Evolutionary conservation across 2,113 vertebrate species (phyloP).

Genomic region (Mystacornis crossleyi): DNA sequence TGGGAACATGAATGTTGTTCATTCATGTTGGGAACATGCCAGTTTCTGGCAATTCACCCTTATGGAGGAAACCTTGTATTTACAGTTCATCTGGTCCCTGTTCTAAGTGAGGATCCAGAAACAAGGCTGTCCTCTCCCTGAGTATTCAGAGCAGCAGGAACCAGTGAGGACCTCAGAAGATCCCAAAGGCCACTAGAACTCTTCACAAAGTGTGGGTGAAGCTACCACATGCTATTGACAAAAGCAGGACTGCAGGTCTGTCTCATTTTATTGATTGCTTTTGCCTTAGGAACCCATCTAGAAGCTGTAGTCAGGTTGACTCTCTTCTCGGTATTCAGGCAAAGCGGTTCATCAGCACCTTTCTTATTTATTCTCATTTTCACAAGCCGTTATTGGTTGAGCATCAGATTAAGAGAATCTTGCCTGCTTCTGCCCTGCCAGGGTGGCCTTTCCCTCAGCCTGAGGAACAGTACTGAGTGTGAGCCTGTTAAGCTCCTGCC

Average conservation of each 20-base stretch:
- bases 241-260: neutral
- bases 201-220: accelerated
- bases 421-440: neutral
- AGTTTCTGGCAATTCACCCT: neutral
- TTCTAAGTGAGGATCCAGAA: neutral
- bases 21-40: no score
- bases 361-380: neutral
- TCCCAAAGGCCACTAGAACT: neutral
- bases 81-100: neutral
- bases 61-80: neutral
- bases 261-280: neutral
- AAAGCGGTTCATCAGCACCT: neutral
- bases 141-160: neutral
- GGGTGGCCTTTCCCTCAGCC: neutral
- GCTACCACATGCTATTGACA: neutral
- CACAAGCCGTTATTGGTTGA: neutral
- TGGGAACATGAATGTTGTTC: neutral
- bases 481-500: neutral
- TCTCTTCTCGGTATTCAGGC: neutral
- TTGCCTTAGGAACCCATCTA: neutral
- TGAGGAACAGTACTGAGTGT: accelerated
- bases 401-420: neutral
- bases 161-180: neutral
- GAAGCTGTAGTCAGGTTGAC: neutral
- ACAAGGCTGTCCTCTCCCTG: neutral